A percentile compares a stretch with the other conserved stretches of the same genome.
These are phyloP conservation scores for Empis stercorea DNA, from an alignment of 2,888 invertebrate species.

Conservation along the genomic window DNA sequence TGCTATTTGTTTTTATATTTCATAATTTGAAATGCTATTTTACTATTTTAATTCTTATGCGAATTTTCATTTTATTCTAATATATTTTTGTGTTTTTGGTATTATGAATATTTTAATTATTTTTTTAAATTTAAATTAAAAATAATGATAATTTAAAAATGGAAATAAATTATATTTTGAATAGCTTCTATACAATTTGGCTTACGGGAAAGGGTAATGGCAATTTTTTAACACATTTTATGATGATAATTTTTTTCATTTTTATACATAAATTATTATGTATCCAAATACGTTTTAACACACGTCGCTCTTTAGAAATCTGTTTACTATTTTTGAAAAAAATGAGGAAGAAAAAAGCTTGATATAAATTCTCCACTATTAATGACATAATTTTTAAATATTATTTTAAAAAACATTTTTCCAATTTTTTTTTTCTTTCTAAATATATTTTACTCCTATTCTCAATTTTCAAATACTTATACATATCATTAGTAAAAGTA, in stretches of 20 bases:
- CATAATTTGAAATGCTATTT: neutral
- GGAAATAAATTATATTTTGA: neutral
- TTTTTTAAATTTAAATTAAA: neutral
- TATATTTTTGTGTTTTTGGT: neutral
- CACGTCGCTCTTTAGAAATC: too few species aligned
- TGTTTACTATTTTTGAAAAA: too few species aligned
- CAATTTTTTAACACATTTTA: slow-evolving; percentile 24
- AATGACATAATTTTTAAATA: too few species aligned
- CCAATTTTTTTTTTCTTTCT: too few species aligned
- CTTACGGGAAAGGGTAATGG: slow-evolving; percentile 37
- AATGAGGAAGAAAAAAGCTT: too few species aligned
- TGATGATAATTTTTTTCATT: neutral
- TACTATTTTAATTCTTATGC: neutral
- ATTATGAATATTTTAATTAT: too few species aligned
- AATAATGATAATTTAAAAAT: neutral
- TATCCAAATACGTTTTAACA: neutral
- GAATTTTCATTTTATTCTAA: neutral
- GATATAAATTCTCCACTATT: too few species aligned
- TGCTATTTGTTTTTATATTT: too few species aligned
- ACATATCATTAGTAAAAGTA: too few species aligned
- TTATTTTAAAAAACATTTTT: too few species aligned
- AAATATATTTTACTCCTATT: too few species aligned
- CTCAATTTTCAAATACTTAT: too few species aligned
- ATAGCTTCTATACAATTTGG: slow-evolving; percentile 12
- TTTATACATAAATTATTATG: neutral